phyloP scores from a whole-genome alignment of 2,888 invertebrate species.

The Parnassius mnemosyne region DNA sequence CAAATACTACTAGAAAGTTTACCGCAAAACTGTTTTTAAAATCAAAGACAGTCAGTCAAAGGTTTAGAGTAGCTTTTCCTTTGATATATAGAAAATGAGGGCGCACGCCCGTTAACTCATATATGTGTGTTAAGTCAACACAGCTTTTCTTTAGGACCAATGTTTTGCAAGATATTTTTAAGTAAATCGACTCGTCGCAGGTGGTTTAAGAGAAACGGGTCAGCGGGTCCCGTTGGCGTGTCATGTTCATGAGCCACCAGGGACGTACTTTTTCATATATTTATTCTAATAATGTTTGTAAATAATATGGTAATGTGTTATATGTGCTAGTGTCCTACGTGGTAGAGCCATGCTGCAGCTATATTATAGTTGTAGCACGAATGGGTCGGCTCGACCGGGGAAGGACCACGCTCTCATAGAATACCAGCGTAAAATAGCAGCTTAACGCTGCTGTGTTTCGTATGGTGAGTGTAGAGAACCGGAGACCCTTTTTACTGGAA shows the following conservation, averaged over 20 bases:
- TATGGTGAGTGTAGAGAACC: too few relatives aligned
- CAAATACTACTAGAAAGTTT: conserved; percentile 38
- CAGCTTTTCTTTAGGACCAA: conserved; percentile 68
- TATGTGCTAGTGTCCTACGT: too few relatives aligned
- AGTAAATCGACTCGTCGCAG: conserved; percentile 76
- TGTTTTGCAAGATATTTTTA: conserved; percentile 71
- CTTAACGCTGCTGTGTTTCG: too few relatives aligned
- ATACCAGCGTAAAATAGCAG: too few relatives aligned
- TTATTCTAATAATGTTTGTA: background rate
- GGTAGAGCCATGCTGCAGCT: too few relatives aligned
- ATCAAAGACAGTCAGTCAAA: conserved; percentile 53
- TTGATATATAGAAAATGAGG: conserved; percentile 56
- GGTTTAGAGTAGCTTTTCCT: conserved; percentile 51
- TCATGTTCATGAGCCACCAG: conserved; percentile 76
- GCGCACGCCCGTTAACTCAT: conserved; percentile 58
- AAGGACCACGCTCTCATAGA: too few relatives aligned
- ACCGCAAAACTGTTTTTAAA: conserved; percentile 57
- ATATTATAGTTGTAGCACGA: too few relatives aligned
- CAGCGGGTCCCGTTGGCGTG: conserved; percentile 70
- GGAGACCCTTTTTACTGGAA: too few relatives aligned
- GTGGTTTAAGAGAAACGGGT: conserved; percentile 72
- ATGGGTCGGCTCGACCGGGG: too few relatives aligned
- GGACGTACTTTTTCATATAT: conserved; percentile 40
- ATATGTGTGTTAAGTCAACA: conserved; percentile 76
- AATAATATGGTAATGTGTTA: background rate